Evolutionary conservation across 2,888 invertebrate genomes (phyloP).

Genomic region (Rhimphoctona megacephalus): DNA sequence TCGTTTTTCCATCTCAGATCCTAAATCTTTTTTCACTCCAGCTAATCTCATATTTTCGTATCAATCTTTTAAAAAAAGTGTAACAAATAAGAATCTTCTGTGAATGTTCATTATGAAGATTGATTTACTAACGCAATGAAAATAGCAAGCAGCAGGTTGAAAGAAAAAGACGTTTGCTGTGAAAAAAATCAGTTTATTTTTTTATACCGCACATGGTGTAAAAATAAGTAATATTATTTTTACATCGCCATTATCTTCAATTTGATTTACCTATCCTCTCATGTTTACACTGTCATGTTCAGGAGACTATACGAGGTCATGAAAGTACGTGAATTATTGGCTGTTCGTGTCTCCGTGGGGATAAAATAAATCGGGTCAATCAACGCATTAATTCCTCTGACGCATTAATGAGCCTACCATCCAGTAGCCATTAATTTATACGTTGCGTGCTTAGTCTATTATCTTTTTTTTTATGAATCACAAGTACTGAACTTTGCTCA

Average conservation of each 20-base stretch:
- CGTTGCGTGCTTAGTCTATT: not conserved
- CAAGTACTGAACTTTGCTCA: not conserved
- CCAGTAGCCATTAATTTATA: not conserved
- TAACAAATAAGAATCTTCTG: not conserved
- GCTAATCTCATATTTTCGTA: not conserved
- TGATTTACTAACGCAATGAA: not conserved
- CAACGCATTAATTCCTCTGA: not conserved
- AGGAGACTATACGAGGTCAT: not conserved
- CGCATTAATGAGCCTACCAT: not conserved
- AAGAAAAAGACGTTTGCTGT: not conserved
- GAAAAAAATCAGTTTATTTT: not conserved
- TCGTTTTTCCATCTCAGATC: not conserved
- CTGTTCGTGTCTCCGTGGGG: not conserved
- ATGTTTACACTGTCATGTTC: not conserved
- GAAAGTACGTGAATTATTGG: not conserved
- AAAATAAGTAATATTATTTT: too few species aligned
- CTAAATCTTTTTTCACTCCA: not conserved
- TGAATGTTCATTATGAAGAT: not conserved
- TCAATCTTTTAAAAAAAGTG: not conserved
- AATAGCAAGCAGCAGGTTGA: not conserved
- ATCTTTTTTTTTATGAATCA: not conserved
- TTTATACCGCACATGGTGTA: not conserved
- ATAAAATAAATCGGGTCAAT: conserved; percentile 11
- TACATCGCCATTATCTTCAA: not conserved
- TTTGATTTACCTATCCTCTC: not conserved